Evolutionary conservation across 2,113 vertebrate species (phyloP).

Genomic region (Macquaria ambigua): DNA sequence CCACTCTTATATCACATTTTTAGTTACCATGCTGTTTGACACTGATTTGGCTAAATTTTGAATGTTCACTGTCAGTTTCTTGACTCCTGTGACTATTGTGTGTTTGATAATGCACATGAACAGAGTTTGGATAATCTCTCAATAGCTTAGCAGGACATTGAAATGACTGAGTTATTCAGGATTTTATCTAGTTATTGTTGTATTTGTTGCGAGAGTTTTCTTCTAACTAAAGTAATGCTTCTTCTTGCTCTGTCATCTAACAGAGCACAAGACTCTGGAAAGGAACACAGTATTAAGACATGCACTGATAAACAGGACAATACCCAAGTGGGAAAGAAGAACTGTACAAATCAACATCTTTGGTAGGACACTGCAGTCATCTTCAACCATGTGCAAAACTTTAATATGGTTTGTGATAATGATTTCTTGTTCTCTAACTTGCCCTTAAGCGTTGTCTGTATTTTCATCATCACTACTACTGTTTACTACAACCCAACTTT

Average conservation of each 20-base stretch:
- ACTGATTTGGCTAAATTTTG: background rate
- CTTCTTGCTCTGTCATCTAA: background rate
- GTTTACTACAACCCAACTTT: background rate
- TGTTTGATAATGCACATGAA: background rate
- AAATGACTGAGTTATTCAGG: too few species aligned
- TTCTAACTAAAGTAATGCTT: background rate
- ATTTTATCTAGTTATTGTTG: background rate
- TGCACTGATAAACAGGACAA: conserved; percentile 59
- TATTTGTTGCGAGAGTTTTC: background rate
- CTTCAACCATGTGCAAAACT: background rate
- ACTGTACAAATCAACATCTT: conserved; percentile 73
- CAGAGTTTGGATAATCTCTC: background rate
- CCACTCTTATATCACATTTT: background rate
- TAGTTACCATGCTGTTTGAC: background rate
- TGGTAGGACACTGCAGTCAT: conserved; percentile 62
- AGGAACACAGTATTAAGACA: conserved; percentile 61
- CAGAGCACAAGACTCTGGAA: conserved; percentile 66
- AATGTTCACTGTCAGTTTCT: background rate
- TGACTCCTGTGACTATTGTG: background rate
- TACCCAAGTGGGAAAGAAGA: conserved; percentile 73
- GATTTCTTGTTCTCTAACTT: background rate
- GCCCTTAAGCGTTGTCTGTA: background rate
- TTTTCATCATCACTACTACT: background rate
- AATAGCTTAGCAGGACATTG: background rate
- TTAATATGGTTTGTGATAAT: background rate